Evolutionary conservation across 37 sponge, comb jelly and placozoan genomes (phyloP).

Genomic region (Agelas oroides): DNA sequence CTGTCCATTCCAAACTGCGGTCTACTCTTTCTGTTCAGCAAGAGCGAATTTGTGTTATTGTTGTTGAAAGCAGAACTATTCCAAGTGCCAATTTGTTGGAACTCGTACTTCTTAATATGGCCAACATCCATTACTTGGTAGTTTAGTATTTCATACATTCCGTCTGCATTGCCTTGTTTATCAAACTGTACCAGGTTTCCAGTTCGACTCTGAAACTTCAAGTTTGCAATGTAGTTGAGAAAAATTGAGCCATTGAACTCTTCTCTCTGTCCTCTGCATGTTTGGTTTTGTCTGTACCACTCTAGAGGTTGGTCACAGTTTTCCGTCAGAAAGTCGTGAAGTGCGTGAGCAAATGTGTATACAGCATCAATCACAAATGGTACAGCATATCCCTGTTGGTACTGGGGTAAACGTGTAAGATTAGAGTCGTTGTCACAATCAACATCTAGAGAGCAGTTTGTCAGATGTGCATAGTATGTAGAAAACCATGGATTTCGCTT

Average conservation of each 20-base stretch:
- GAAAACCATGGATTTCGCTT: constrained; percentile 62
- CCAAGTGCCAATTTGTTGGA: constrained; percentile 47
- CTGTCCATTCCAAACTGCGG: constrained; percentile 44
- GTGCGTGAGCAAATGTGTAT: constrained; percentile 67
- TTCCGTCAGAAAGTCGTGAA: constrained; percentile 55
- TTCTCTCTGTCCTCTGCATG: constrained; percentile 34
- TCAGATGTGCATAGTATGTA: constrained; percentile 22
- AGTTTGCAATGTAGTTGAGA: constrained; percentile 40
- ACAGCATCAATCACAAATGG: constrained; percentile 83
- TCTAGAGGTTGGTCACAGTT: constrained; percentile 49
- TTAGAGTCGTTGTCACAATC: neutral
- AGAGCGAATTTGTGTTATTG: neutral
- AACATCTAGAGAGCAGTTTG: constrained; percentile 2
- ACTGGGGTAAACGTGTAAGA: constrained; percentile 1
- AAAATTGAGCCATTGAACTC: constrained; percentile 25
- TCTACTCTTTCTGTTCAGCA: neutral
- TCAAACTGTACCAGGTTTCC: constrained; percentile 49
- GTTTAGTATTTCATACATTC: constrained; percentile 47
- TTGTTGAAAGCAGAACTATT: neutral
- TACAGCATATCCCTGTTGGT: constrained; percentile 44
- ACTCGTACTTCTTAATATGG: neutral
- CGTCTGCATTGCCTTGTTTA: constrained; percentile 26
- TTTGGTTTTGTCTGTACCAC: constrained; percentile 23
- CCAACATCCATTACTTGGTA: constrained; percentile 12
- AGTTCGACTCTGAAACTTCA: constrained; percentile 60